These are phyloP conservation scores for Cecidostiba fungosa DNA, from an alignment of 2,888 invertebrate species.

Conservation along the genomic window DNA sequence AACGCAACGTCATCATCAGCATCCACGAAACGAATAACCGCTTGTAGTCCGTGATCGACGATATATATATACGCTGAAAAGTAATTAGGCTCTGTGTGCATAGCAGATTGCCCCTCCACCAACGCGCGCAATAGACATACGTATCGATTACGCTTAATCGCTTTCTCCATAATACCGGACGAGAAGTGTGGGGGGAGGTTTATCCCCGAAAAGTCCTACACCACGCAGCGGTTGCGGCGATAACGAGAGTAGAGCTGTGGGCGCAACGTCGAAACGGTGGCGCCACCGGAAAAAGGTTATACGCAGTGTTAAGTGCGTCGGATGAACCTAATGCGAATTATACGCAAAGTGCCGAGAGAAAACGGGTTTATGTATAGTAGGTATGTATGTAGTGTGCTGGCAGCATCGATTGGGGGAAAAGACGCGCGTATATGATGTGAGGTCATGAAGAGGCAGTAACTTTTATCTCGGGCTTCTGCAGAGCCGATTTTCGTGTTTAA, in stretches of 20 bases:
- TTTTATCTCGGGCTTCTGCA: background rate
- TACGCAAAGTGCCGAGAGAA: background rate
- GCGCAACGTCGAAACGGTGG: background rate
- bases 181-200: background rate
- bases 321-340: background rate
- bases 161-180: background rate
- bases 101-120: background rate
- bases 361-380: background rate
- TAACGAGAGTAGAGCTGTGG: too few relatives aligned
- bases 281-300: background rate
- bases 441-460: background rate
- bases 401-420: background rate
- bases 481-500: too few relatives aligned
- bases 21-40: background rate
- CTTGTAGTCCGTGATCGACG: background rate
- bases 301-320: too few relatives aligned
- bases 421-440: background rate
- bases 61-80: background rate
- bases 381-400: too few relatives aligned
- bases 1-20: background rate
- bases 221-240: too few relatives aligned
- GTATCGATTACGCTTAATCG: conserved; percentile 1
- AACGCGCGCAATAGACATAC: background rate
- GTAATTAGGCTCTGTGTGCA: background rate
- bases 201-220: background rate